Conservation (phyloP, 2,888 invertebrate species). For the Andrena haemorrhoa region DNA sequence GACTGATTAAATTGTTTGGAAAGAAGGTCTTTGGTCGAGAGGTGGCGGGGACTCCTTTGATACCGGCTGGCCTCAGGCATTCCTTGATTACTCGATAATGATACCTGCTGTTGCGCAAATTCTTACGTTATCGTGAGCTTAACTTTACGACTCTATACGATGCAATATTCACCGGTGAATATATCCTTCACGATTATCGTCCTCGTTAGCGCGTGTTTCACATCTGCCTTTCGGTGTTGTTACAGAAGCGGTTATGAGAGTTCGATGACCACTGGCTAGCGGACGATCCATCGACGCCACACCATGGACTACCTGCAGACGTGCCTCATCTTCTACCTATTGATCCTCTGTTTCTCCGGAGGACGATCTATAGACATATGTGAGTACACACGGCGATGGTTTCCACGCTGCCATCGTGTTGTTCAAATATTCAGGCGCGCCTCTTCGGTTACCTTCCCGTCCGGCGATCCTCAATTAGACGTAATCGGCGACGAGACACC, state of each 20-base stretch:
- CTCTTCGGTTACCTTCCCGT: background rate
- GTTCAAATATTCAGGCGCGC: conserved; percentile 23
- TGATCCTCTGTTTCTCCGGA: conserved; percentile 78
- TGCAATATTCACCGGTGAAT: too few species aligned
- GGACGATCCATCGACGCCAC: conserved; percentile 74
- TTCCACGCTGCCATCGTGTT: background rate
- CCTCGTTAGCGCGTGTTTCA: conserved; percentile 6
- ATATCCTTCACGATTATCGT: background rate
- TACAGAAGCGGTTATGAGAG: conserved; percentile 83
- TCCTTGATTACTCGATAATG: too few species aligned
- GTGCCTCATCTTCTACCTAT: conserved; percentile 80
- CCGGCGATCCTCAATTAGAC: conserved; percentile 21
- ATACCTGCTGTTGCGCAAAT: too few species aligned
- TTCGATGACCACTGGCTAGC: conserved; percentile 82
- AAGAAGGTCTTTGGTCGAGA: too few species aligned
- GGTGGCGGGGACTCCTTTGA: too few species aligned
- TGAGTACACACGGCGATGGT: conserved; percentile 71
- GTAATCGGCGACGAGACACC: conserved; percentile 41
- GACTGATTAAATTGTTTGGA: too few species aligned
- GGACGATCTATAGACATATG: conserved; percentile 83
- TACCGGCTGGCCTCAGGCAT: too few species aligned
- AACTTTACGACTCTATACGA: too few species aligned
- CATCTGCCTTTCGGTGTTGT: conserved; percentile 55
- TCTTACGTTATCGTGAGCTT: too few species aligned
- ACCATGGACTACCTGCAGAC: conserved; percentile 82